Conservation (phyloP, 2,113 vertebrate genomes). For the Pteronura brasiliensis region DNA sequence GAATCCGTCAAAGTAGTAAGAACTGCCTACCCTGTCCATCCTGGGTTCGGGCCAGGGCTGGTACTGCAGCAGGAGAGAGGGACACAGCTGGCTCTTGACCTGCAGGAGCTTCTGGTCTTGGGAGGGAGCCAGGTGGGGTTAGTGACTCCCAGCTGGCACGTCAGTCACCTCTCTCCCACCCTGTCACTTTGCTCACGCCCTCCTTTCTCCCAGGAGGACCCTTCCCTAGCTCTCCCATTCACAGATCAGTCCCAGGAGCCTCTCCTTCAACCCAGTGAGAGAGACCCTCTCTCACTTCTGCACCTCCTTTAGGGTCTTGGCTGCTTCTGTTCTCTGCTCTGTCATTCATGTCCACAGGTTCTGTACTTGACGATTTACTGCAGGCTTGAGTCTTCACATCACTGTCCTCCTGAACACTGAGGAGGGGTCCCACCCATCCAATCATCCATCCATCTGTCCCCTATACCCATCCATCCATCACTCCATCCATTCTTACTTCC, state of each 20-base stretch:
- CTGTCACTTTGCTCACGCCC: background rate
- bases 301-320: background rate
- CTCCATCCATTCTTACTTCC: no score
- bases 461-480: background rate
- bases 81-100: background rate
- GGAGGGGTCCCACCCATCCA: no score
- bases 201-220: background rate
- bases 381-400: background rate
- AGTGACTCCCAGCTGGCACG: no score
- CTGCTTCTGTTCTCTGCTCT: background rate
- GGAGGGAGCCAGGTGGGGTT: no score
- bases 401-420: background rate
- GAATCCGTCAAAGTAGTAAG: no score
- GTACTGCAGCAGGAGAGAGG: background rate
- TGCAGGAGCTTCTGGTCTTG: background rate
- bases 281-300: background rate
- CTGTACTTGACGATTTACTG: background rate
- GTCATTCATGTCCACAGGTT: background rate
- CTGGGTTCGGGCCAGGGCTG: background rate
- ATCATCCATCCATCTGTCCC: background rate
- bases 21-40: fast-evolving
- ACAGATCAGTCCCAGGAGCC: background rate
- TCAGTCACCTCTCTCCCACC: fast-evolving
- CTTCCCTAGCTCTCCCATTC: background rate
- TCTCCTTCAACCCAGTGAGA: background rate